Base-by-base conservation (phyloP, 1,140 invertebrate species). In the Gryon sp. region DNA sequence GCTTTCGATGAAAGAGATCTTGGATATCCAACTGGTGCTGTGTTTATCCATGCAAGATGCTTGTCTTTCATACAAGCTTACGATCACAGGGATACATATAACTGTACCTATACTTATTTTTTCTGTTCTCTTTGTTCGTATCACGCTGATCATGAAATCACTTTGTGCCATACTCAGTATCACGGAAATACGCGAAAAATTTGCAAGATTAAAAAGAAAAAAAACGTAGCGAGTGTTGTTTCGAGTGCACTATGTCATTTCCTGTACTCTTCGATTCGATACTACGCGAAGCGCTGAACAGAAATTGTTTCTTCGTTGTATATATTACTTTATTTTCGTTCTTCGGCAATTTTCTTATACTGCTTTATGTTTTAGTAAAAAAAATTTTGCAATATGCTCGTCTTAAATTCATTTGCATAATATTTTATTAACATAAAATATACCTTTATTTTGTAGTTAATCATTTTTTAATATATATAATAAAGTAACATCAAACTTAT, bases 1-100 rank as follows among this genome's bases (percentile, higher is more conserved):
- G 70, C 76, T 75, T 63, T 72, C 41, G 66, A 66, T 66, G 30
- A 74, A 68, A 75, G 62, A 46, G 65, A 70, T 74, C 70, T 74
- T 26, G 24, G 57, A 70, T 74, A 78, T 70, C 60, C 34, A 65
- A 32, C 45, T 53, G 14, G 36, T 59, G 59, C 63, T 57, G 18
- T 65, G 73, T 22, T 69, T 65, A 69, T 65, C 73, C 76, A 66
- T 66, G 65, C 66, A 66, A 45, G 55, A 50, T 74, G 59, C 65
- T 73, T 73, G 59, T 60, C 40, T 78, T 69, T 69, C 69, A 74
- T 59, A 38, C 57, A 53, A 65, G 69, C 48, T 78, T 66, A 62
- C 55, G 57, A 41, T 70, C 41, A 55, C 28, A 12, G 18, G 16
- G 53, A 59, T 76, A 53, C 60, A 53, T 53, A 62, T 48, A 65